Base-by-base conservation (phyloP, 2,113 vertebrate genomes). In the Prunella fulvescens region DNA sequence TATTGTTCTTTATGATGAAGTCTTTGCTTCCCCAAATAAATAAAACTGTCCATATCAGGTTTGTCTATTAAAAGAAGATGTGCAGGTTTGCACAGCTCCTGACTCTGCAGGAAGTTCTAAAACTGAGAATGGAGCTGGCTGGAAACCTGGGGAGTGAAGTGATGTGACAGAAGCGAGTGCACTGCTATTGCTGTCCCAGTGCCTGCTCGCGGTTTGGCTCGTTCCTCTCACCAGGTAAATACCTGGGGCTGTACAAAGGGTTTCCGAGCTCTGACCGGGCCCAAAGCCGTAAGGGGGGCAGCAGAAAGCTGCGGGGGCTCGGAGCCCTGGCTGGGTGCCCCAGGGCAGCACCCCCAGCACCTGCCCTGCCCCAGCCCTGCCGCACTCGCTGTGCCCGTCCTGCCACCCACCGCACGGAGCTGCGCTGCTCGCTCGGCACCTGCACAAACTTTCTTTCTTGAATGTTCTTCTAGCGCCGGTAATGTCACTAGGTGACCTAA, bases 401-500 rank as follows among this genome's bases (percentile, higher is more conserved):
- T 61, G 71, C 4, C 88, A 11, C 16, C 28, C 3, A 24, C 29
- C 13, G 37, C 35, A 18, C 2, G 23, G 78, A 48, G 24, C 71
- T 42, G 1, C 37, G 5, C 62, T 40, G 2, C 19, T 67, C 3
- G 4, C 28, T 77, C 74, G 13, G 47, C 69, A 22, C 47, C 77
- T 17, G 50, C 23, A 74, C 4, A 45, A 94, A 88, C 62, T 92
- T 78, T 23, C 83, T 88, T 56, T 58, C 78, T 66, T 92, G 80
- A 96, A 93, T 74, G 56, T 97, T 96, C 96, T 95, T 94, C 88
- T 89, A 56, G 89, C 91, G 89, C 95, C 5, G 6, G 78, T 97
- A 97, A 88, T 98, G 97, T 97, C 97, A 97, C 91, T 91, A 84
- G 90, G 94, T 98, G 97, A 98, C 97, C 98, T 96, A 97, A 96